phyloP scores from a whole-genome alignment of 37 sponge, comb jelly and placozoan species.

The Cliona cf. orientalis region DNA sequence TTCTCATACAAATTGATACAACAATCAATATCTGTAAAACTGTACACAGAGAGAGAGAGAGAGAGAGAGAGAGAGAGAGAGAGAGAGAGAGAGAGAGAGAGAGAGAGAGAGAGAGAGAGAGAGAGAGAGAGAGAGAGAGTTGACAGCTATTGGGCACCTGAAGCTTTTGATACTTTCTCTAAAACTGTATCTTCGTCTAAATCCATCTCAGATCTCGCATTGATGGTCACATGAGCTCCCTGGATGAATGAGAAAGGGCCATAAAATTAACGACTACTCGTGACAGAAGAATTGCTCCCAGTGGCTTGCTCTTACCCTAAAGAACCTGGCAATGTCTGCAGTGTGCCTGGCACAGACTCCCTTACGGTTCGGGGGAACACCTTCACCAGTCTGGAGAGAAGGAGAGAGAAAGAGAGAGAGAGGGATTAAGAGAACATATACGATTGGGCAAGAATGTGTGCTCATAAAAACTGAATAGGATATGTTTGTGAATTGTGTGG shows the following conservation, averaged over 20 bases:
- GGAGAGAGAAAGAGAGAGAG: constrained; percentile 9
- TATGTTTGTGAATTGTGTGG: background rate
- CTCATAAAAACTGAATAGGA: background rate
- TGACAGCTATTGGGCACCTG: constrained; percentile 50
- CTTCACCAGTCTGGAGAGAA: constrained; percentile 72
- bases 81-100: too few relatives aligned
- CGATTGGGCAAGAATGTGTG: background rate
- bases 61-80: too few relatives aligned
- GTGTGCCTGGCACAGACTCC: constrained; percentile 84
- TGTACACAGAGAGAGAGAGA: too few relatives aligned
- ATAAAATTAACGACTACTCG: background rate
- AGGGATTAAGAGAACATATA: background rate
- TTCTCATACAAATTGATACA: too few relatives aligned
- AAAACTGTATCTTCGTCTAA: constrained; percentile 72
- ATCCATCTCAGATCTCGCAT: constrained; percentile 89
- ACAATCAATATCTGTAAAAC: too few relatives aligned
- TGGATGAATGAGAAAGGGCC: background rate
- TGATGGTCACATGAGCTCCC: constrained; percentile 88
- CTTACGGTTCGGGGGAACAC: constrained; percentile 75
- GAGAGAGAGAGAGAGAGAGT: background rate
- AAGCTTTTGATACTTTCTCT: constrained; percentile 89
- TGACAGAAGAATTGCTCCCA: background rate
- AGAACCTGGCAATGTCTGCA: constrained; percentile 70
- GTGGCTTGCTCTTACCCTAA: constrained; percentile 56
- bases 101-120: too few relatives aligned